Base-by-base conservation (phyloP, 2,113 vertebrate species). In the Psettodes erumei region DNA sequence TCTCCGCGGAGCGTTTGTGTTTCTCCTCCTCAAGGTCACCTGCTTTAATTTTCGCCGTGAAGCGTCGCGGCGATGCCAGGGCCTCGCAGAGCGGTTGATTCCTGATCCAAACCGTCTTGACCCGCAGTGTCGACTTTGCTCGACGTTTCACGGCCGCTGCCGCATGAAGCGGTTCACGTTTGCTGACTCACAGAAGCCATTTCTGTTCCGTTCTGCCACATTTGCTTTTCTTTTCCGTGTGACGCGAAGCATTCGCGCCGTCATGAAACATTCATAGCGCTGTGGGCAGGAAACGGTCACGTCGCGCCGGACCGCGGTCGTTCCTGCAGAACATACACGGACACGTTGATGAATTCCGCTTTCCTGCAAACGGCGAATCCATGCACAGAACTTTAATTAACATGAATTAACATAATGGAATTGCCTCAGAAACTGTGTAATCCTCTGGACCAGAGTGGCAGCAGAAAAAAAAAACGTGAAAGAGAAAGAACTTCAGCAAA, bases 351-450 rank as follows among this genome's bases (percentile, higher is more conserved):
- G 67, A 82, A 77, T 67, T 59, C 62, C 54, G 21, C 60, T 68
- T 72, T 27, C 28, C 19, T 30, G 16, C 30, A 65, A 80, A 81
- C 38, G 69, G 38, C 58, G 68, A 70, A 37, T 40, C 27, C 60
- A 43, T 63, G 40, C 54, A 68, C 54, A 55, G 40, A 69, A 59
- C 35, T 79, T 71, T 56, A 72, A 83, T 85, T 79, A 79, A 60
- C 77, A 85, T 71, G 38, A 73, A 81, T 85, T 79, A 76, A 42
- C 81, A 86, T 86, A 80, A 84, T 75, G 54, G 15, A 55, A 71
- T 59, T 61, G 47, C 56, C 58, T 50, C 42, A 50, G 61, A 79
- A 83, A 77, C 56, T 69, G n/a, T 30, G 62, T 72, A 75, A 78
- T 81, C 69, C 59, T 71, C 55, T 73, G 16, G 33, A 86, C 62